A percentile compares a stretch with the other conserved stretches of the same genome.
phyloP scores from a whole-genome alignment of 2,888 invertebrate species.

The Limulus polyphemus region DNA sequence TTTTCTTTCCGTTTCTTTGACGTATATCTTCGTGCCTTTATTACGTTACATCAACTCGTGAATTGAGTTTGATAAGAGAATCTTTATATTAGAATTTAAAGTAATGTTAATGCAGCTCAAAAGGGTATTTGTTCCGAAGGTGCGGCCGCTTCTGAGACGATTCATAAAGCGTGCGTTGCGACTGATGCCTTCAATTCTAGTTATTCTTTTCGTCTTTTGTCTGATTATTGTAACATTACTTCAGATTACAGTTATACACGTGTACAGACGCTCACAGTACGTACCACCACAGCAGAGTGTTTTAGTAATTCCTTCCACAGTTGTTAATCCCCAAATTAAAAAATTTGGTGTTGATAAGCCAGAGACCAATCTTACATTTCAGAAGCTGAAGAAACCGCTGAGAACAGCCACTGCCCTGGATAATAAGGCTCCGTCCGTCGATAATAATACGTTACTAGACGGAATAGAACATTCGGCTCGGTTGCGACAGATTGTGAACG shows the following conservation, averaged over 20 bases:
- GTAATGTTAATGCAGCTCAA: constrained; percentile 11
- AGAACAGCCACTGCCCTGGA: constrained; percentile 25
- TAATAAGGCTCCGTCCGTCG: constrained; percentile 22
- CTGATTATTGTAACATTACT: constrained; percentile 28
- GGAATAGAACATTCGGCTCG: constrained; percentile 19
- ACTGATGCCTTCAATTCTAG: constrained; percentile 24
- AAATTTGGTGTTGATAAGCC: not conserved
- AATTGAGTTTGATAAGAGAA: too few relatives aligned
- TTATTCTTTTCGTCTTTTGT: constrained; percentile 25
- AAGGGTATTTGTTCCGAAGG: constrained; percentile 24
- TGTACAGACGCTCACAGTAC: constrained; percentile 14
- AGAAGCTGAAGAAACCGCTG: constrained; percentile 17
- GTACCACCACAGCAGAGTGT: not conserved
- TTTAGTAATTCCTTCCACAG: too few relatives aligned
- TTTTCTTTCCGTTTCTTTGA: too few relatives aligned
- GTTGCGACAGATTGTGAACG: too few relatives aligned
- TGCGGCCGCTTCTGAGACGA: constrained; percentile 25
- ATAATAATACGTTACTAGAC: constrained; percentile 20
- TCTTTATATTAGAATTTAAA: too few relatives aligned
- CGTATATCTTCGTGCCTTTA: too few relatives aligned
- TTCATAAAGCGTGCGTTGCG: constrained; percentile 24
- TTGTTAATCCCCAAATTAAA: not conserved
- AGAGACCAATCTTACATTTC: not conserved
- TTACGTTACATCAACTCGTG: too few relatives aligned
- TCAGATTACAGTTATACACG: constrained; percentile 27